Conservation (phyloP, 2,888 invertebrate species). For the Epinotia nisella region DNA sequence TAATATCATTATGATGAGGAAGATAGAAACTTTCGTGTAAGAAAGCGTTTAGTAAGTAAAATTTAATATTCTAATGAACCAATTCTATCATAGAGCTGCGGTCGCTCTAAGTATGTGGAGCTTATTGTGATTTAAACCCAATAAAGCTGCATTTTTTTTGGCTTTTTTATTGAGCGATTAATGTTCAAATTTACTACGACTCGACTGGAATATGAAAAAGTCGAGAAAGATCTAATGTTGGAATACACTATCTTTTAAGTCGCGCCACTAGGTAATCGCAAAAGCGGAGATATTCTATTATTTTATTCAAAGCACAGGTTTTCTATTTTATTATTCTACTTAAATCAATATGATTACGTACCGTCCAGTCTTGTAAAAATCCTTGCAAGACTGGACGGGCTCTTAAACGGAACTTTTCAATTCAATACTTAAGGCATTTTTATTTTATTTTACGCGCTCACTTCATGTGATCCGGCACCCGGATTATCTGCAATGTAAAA, state of each 20-base stretch:
- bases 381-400: not conserved
- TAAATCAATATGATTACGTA: too few species aligned
- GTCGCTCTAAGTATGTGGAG: not conserved
- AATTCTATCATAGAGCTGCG: conserved; percentile 1
- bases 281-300: too few species aligned
- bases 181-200: too few species aligned
- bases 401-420: not conserved
- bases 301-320: too few species aligned
- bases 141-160: not conserved
- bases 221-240: too few species aligned
- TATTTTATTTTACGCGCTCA: conserved; percentile 5
- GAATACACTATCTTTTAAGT: too few species aligned
- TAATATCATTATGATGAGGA: too few species aligned
- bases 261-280: too few species aligned
- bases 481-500: conserved; percentile 29
- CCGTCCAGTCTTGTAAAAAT: not conserved
- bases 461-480: not conserved
- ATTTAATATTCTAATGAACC: conserved; percentile 12
- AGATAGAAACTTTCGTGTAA: conserved; percentile 36
- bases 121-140: not conserved
- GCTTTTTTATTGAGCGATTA: too few species aligned
- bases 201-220: too few species aligned
- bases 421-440: conserved; percentile 2
- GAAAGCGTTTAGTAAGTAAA: conserved; percentile 18
- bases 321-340: too few species aligned